phyloP scores from a whole-genome alignment of 2,113 vertebrate species.

The Glareola pratincola region DNA sequence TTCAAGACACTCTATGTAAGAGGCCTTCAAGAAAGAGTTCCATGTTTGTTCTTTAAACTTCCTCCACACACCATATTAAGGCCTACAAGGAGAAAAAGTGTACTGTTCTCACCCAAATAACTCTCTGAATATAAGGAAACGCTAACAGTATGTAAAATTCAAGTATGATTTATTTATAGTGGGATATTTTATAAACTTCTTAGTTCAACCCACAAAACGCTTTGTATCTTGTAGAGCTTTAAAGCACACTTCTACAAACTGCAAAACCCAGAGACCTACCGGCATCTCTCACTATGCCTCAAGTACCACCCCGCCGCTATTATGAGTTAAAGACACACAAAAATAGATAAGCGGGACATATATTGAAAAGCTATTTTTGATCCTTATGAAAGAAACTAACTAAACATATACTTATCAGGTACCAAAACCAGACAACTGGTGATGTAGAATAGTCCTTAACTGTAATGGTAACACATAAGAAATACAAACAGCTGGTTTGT shows the following conservation, averaged over 20 bases:
- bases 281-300: neutral
- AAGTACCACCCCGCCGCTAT: neutral
- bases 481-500: neutral
- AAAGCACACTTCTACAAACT: neutral
- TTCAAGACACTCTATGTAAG: neutral
- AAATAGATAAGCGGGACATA: neutral
- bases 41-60: neutral
- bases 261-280: neutral
- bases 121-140: neutral
- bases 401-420: neutral
- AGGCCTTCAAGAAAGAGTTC: neutral
- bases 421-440: neutral
- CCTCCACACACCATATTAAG: neutral
- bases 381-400: neutral
- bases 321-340: neutral
- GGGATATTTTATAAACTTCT: neutral
- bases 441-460: neutral
- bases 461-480: neutral
- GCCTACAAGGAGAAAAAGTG: neutral
- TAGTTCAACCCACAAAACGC: neutral
- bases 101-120: neutral
- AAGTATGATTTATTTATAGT: neutral
- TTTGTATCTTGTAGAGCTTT: neutral
- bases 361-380: neutral
- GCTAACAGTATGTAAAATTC: neutral